Conservation (phyloP, 2,888 invertebrate species). For the Halictus ligatus region DNA sequence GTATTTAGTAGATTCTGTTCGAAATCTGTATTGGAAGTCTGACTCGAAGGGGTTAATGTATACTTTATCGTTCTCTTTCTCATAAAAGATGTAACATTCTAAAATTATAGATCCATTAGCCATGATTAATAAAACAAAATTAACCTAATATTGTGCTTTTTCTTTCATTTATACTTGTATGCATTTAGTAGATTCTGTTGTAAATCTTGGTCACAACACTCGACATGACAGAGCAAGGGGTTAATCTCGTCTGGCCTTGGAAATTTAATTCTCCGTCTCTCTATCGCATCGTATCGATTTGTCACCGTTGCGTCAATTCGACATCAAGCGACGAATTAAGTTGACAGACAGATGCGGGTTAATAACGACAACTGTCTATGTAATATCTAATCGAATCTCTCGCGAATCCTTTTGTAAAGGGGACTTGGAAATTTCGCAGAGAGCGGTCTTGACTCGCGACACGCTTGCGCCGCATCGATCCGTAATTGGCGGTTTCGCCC, state of each 20-base stretch:
- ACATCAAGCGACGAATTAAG: background rate
- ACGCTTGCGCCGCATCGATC: constrained; percentile 72
- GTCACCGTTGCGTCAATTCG: background rate
- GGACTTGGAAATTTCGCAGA: background rate
- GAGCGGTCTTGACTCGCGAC: background rate
- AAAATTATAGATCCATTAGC: too few species aligned
- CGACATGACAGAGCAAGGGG: background rate
- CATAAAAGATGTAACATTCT: too few species aligned
- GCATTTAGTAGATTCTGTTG: too few species aligned
- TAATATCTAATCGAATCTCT: background rate
- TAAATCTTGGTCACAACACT: background rate
- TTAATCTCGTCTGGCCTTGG: background rate
- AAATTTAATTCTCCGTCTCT: background rate
- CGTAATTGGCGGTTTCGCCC: constrained; percentile 43
- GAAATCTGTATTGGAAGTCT: too few species aligned
- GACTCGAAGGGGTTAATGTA: too few species aligned
- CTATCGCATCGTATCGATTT: background rate
- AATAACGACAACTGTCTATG: background rate
- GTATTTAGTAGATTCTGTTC: too few species aligned
- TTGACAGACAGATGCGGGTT: background rate
- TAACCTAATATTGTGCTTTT: too few species aligned
- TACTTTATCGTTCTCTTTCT: too few species aligned
- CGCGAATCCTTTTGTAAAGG: background rate
- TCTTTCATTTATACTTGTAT: too few species aligned
- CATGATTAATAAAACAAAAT: too few species aligned